Conservation (phyloP, 2,888 invertebrate species). For the Oscheius sp. region DNA sequence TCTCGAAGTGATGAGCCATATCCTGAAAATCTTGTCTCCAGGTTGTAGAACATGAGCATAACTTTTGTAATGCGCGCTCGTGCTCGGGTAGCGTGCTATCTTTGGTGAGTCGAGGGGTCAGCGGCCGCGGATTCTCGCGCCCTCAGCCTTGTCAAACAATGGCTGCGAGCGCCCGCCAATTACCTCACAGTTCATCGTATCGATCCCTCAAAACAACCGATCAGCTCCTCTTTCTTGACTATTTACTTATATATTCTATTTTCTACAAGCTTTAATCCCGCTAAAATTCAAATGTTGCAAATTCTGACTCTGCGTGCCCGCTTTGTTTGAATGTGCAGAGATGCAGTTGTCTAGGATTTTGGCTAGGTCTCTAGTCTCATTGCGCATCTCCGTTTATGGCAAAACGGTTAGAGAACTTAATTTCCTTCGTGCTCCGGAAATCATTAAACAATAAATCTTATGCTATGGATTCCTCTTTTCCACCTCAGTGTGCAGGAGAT, state of each 20-base stretch:
- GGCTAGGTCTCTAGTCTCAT: too few relatives aligned
- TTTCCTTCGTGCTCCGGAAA: too few relatives aligned
- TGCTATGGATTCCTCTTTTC: not conserved
- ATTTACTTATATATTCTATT: not conserved
- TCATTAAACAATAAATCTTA: too few relatives aligned
- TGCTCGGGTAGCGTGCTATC: constrained; percentile 33
- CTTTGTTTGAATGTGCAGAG: constrained; percentile 13
- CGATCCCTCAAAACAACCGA: constrained; percentile 34
- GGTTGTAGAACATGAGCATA: constrained; percentile 2
- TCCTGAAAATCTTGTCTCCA: too few relatives aligned
- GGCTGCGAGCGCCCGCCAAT: constrained; percentile 39
- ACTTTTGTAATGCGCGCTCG: constrained; percentile 27
- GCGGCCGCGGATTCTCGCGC: constrained; percentile 37
- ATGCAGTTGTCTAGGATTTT: constrained; percentile 23
- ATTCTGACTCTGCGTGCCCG: constrained; percentile 1
- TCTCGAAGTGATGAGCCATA: too few relatives aligned
- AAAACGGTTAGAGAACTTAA: too few relatives aligned
- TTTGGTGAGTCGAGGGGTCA: constrained; percentile 36
- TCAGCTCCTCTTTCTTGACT: constrained; percentile 1
- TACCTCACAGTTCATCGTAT: constrained; percentile 39
- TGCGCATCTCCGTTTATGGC: too few relatives aligned
- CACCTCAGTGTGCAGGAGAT: constrained; percentile 22
- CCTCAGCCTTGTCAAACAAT: constrained; percentile 39
- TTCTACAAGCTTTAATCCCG: not conserved
- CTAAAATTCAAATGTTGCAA: not conserved